Evolutionary conservation across 2,888 invertebrate genomes (phyloP).

Genomic region (Pemphredon lugubris): DNA sequence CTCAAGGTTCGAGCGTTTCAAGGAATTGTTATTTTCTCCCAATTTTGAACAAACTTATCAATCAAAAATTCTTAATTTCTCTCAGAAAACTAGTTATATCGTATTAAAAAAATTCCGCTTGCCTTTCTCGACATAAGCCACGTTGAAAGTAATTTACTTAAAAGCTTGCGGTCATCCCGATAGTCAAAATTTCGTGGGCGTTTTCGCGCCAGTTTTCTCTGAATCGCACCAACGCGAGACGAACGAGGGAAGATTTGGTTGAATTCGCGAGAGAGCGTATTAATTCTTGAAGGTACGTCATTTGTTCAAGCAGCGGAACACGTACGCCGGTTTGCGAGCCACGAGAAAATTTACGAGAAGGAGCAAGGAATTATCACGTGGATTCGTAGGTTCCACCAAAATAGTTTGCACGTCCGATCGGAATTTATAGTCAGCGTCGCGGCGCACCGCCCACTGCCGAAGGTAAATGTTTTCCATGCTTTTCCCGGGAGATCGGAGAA

Average conservation of each 20-base stretch:
- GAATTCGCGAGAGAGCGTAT: constrained; percentile 8
- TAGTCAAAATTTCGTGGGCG: too few species aligned
- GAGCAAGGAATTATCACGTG: constrained; percentile 24
- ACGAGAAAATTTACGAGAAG: constrained; percentile 26
- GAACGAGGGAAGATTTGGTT: not conserved
- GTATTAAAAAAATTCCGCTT: too few species aligned
- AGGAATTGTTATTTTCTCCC: too few species aligned
- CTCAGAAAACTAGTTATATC: too few species aligned
- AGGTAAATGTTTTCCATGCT: constrained; percentile 20
- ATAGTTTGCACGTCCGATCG: constrained; percentile 14
- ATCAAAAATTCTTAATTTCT: too few species aligned
- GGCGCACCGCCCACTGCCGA: constrained; percentile 8
- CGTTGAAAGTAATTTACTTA: too few species aligned
- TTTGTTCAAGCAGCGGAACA: constrained; percentile 23
- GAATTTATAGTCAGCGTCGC: constrained; percentile 24
- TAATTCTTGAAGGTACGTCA: constrained; percentile 34
- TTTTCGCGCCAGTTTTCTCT: not conserved
- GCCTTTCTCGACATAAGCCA: too few species aligned
- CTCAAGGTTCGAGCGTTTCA: too few species aligned
- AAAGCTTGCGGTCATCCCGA: too few species aligned
- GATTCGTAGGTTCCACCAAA: constrained; percentile 15
- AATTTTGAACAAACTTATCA: too few species aligned
- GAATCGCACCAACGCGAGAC: not conserved
- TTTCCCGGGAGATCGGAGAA: not conserved
- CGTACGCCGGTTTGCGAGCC: not conserved